phyloP scores from a whole-genome alignment of 2,888 invertebrate species.

The Hirtodrosophila histrioides region DNA sequence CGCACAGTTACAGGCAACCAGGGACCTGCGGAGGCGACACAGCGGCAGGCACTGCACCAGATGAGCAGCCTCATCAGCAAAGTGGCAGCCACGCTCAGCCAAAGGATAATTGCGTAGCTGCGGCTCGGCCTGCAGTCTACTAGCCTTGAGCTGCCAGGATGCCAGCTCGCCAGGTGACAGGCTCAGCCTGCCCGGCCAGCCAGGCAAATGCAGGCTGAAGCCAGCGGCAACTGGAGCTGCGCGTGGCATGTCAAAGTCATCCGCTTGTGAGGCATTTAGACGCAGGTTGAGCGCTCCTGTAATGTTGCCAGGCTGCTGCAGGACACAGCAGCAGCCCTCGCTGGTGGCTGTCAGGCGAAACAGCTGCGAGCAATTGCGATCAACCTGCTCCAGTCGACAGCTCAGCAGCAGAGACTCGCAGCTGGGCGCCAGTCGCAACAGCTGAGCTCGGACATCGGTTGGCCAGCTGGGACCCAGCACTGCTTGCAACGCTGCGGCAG shows the following conservation, averaged over 20 bases:
- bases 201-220: slow-evolving; percentile 67
- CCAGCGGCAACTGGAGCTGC: slow-evolving; percentile 40
- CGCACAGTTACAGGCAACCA: slow-evolving; percentile 70
- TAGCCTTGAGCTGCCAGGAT: slow-evolving; percentile 44
- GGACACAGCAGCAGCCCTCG: slow-evolving; percentile 72
- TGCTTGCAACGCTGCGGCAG: slow-evolving; percentile 20
- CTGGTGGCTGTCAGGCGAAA: slow-evolving; percentile 48
- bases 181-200: slow-evolving; percentile 52
- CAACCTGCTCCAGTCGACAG: slow-evolving; percentile 59
- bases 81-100: slow-evolving; percentile 69
- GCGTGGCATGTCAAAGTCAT: slow-evolving; percentile 58
- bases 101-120: slow-evolving; percentile 52
- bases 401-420: slow-evolving; percentile 68
- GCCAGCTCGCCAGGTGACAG: slow-evolving; percentile 59
- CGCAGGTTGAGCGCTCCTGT: slow-evolving; percentile 57
- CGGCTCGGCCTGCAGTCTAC: slow-evolving; percentile 46
- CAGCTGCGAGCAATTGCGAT: slow-evolving; percentile 58
- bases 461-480: slow-evolving; percentile 13
- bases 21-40: slow-evolving; percentile 62
- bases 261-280: slow-evolving; percentile 67
- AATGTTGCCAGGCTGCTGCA: slow-evolving; percentile 19
- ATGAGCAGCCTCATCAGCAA: slow-evolving; percentile 60
- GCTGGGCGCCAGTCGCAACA: slow-evolving; percentile 63
- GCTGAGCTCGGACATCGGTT: slow-evolving; percentile 14
- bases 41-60: slow-evolving; percentile 65